A percentile compares a stretch with the other conserved stretches of the same genome.
phyloP scores from a whole-genome alignment of 1,140 invertebrate genomes.

The Tigriopus japonicus region DNA sequence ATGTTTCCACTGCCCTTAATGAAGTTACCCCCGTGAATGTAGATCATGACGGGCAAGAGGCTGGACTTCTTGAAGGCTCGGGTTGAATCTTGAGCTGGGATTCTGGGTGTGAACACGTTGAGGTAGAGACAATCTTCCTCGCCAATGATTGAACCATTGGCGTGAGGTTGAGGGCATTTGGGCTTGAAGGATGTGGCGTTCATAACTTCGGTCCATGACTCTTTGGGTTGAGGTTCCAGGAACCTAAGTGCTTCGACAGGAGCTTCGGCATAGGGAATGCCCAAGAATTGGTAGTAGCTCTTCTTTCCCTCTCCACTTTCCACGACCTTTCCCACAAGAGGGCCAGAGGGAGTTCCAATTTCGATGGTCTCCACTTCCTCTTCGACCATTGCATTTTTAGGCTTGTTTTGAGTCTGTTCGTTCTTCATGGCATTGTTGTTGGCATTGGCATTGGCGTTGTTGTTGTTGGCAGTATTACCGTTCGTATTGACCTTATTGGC shows the following conservation, averaged over 20 bases:
- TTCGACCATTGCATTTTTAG: too few species aligned
- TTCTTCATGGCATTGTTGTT: too few species aligned
- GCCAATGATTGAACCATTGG: neutral
- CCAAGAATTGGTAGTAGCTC: constrained; percentile 27
- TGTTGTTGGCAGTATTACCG: too few species aligned
- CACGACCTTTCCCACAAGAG: too few species aligned
- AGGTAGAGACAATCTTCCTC: constrained; percentile 18
- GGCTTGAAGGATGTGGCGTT: neutral
- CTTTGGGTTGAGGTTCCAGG: neutral
- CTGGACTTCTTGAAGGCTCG: neutral
- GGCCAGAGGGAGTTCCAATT: too few species aligned
- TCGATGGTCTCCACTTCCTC: too few species aligned
- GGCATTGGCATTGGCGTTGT: too few species aligned
- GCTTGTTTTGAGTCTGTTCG: too few species aligned
- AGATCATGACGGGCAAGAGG: constrained; percentile 21
- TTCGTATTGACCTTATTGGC: too few species aligned
- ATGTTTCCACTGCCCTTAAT: constrained; percentile 16
- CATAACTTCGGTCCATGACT: neutral
- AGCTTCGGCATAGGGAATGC: constrained; percentile 18
- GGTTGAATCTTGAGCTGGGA: constrained; percentile 5
- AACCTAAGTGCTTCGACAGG: neutral
- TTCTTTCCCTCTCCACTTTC: too few species aligned
- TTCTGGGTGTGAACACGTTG: constrained; percentile 19
- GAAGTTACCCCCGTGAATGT: constrained; percentile 20
- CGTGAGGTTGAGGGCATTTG: neutral